Base-by-base conservation (phyloP, 2,113 vertebrate genomes). In the Mionectes macconnelli region DNA sequence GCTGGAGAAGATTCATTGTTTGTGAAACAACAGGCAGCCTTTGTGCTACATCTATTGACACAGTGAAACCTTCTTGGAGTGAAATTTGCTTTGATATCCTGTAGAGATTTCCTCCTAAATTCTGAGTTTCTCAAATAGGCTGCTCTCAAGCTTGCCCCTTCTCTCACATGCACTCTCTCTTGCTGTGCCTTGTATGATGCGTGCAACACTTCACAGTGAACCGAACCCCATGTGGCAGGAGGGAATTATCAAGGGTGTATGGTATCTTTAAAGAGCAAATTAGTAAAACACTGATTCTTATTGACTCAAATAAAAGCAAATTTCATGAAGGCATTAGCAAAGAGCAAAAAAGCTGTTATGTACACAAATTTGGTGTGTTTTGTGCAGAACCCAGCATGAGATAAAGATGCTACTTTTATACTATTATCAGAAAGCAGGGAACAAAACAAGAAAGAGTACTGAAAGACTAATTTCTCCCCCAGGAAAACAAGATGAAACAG, bases 1-100 rank as follows among this genome's bases (percentile, higher is more conserved):
- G 55, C 68, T 47, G 50, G 60, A 94, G 92, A 94, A 95, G 95
- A 97, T 78, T 81, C 95, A 93, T 94, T 95, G 93, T 97, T 95
- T 87, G 90, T 82, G 68, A 82, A 96, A 87, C 93, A 96, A 94
- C 91, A 94, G 87, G 87, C 75, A 87, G 82, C 33, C 78, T 80
- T 92, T 94, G 53, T 66, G 72, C 86, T 88, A 40, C 45, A 55
- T 90, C 78, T 84, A 12, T 59, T 16, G 87, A 95, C 88, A 84
- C 33, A 74, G 64, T 42, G 64, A 94, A 95, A 85, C 59, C 87
- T 93, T 84, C 77, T 85, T 81, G 28, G 28, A 76, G 50, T 94
- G 56, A 89, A 94, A 89, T 92, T 95, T 90, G 60, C 84, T 94
- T 91, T 87, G 88, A 94, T 91, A 83, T 45, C 56, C 87, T 66